Evolutionary conservation across 1,140 invertebrate species (phyloP).

Genomic region (Papilio glaucus): DNA sequence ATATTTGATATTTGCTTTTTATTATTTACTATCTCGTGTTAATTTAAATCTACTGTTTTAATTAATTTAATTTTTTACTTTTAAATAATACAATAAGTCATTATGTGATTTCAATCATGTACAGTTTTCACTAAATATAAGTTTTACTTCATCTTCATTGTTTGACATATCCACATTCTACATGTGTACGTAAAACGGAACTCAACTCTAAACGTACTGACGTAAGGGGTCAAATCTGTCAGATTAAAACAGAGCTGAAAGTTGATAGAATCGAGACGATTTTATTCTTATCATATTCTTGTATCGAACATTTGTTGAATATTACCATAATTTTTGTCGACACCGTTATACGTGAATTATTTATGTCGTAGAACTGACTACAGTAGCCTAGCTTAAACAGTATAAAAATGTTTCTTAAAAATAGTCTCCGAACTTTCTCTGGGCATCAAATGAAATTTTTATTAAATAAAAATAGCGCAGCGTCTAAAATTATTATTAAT

Average conservation of each 20-base stretch:
- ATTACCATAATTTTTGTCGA: constrained; percentile 12
- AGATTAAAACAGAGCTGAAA: not conserved
- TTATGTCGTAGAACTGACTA: constrained; percentile 16
- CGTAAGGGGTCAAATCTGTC: not conserved
- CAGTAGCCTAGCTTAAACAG: constrained; percentile 9
- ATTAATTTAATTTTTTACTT: too few species aligned
- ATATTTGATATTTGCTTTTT: too few species aligned
- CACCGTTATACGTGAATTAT: constrained; percentile 28
- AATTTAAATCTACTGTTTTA: too few species aligned
- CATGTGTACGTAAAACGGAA: constrained; percentile 22
- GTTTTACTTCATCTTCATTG: not conserved
- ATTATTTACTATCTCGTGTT: too few species aligned
- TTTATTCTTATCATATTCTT: constrained; percentile 21
- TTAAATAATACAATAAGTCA: too few species aligned
- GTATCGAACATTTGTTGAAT: constrained; percentile 14
- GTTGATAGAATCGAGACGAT: constrained; percentile 28
- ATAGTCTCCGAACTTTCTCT: constrained; percentile 60
- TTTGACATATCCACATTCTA: not conserved
- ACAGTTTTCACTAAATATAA: too few species aligned
- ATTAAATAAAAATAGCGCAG: constrained; percentile 56
- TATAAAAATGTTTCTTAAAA: constrained; percentile 63
- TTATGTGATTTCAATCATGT: too few species aligned
- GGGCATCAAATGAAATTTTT: constrained; percentile 51
- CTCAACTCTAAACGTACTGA: constrained; percentile 31
- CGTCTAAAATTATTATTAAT: constrained; percentile 62